Evolutionary conservation across 2,113 vertebrate species (phyloP), one percentile per base, ranked within the genome.

Genomic region (Mixornis gularis): DNA sequence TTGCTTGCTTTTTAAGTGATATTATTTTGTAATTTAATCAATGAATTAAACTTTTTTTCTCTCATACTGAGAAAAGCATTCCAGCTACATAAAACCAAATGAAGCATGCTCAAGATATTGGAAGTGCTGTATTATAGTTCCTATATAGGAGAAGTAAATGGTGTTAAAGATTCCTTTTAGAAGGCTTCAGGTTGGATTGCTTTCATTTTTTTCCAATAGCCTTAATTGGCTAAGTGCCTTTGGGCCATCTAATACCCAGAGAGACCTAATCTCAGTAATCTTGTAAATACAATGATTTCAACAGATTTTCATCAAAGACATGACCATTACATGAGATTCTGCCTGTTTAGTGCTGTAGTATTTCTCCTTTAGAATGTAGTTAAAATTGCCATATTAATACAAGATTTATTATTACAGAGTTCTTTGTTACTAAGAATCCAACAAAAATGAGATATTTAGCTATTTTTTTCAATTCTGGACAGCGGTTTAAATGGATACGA

Each of bases 161-260:
- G 63, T 74, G 82, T 93, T 96, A 93, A 70, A 90, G 87, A 94
- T 91, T 81, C 63, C 32, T 90, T 92, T 92, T 76, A 89, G 89
- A 95, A 94, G 94, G 85, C 93, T 89, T 92, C 68, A 53, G 40
- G 78, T 90, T 92, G 49, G 58, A 93, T 71, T 82, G 85, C 74
- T 92, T 93, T 92, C 93, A 89, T 95, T 90, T 95, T 95, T 96
- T 92, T 93, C 93, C 72, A 86, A 70, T 87, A 92, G 53, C 41
- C 36, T 94, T 96, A 95, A 96, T 95, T 96, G 95, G 94, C 85
- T 95, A 93, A 96, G 94, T 94, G 93, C 93, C 92, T 95, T 89
- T 93, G 90, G 66, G 93, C 88, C 92, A 94, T 60, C 77, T 62
- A 93, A 95, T 91, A 79, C 80, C 90, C 93, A 94, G 53, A 85